Evolutionary conservation across 2,888 invertebrate genomes (phyloP), one percentile per base, ranked within the genome.

Genomic region (Drepanosiphum platanoidis): DNA sequence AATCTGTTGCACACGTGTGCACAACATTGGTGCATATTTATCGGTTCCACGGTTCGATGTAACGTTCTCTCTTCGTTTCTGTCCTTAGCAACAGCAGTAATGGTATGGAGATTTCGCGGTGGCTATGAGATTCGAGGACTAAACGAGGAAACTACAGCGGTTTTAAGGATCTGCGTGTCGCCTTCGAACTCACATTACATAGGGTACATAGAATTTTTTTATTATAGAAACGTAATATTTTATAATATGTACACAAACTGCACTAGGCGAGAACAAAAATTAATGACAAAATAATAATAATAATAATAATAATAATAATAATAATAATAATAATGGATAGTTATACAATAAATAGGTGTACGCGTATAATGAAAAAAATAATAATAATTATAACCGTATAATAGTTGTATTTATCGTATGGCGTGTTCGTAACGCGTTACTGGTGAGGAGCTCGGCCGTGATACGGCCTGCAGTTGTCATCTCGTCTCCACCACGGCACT

Each of bases 401-500:
- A n/a, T n/a, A n/a, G n/a, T n/a, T n/a, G n/a, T n/a, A n/a, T n/a
- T n/a, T n/a, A n/a, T n/a, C n/a, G 11, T 11, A 58, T 13, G 36
- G 9, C 3, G 27, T 27, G 13, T 39, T 52, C 13, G 68, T 83
- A 77, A 84, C 34, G 22, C 36, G 9, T n/a, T n/a, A n/a, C n/a
- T n/a, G n/a, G n/a, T 70, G 68, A 77, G 68, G 68, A n/a, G 68
- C 46, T 11, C 75, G 64, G 22, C 34, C n/a, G 30, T 87, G 86
- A 36, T 64, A 83, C 22, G 46, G 66, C 78, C 78, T 39, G 32
- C n/a, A n/a, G n/a, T 70, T 80, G 64, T 86, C 90, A 87, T 89
- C 89, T 82, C 90, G 88, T 88, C 90, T 88, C 91, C 90, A 91
- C 90, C 91, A 91, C 0, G 90, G 90, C 61, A 90, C 89, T 15